Evolutionary conservation across 2,797 vertebrate genomes (phyloP).

Genomic region (Cirrhinus mrigala): DNA sequence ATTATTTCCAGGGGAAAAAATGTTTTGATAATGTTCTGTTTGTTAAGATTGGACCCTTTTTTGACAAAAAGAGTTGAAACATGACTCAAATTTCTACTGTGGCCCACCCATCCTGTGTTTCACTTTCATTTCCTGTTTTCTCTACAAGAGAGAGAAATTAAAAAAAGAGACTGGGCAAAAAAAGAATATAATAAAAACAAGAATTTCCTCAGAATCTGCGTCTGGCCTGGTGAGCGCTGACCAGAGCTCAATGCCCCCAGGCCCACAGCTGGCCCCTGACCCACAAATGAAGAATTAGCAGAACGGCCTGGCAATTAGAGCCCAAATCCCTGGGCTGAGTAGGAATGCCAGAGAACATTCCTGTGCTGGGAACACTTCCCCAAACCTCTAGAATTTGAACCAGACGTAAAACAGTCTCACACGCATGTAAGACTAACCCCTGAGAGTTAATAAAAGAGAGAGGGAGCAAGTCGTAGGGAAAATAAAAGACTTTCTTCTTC

Average conservation of each 20-base stretch:
- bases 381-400: conserved; percentile 37
- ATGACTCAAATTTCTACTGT: conserved; percentile 52
- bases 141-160: conserved; percentile 10
- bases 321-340: conserved; percentile 56
- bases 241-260: conserved; percentile 47
- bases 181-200: conserved; percentile 12
- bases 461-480: background rate
- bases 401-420: conserved; percentile 39
- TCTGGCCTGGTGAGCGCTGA: conserved; percentile 38
- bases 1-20: background rate
- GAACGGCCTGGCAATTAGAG: conserved; percentile 68
- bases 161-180: conserved; percentile 9
- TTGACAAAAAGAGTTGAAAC: conserved; percentile 56
- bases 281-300: conserved; percentile 68
- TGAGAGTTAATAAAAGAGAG: conserved; percentile 44
- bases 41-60: background rate
- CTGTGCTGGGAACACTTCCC: conserved; percentile 45
- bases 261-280: conserved; percentile 66
- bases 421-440: background rate
- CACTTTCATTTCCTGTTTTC: conserved; percentile 49
- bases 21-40: background rate
- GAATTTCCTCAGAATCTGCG: background rate
- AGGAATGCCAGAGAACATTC: conserved; percentile 51
- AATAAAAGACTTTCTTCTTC: background rate
- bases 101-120: conserved; percentile 30